Percentiles rank a stretch among this genome's conserved stretches.
Evolutionary conservation across 1,140 invertebrate species (phyloP).

Genomic region (Diachasma alloeum): DNA sequence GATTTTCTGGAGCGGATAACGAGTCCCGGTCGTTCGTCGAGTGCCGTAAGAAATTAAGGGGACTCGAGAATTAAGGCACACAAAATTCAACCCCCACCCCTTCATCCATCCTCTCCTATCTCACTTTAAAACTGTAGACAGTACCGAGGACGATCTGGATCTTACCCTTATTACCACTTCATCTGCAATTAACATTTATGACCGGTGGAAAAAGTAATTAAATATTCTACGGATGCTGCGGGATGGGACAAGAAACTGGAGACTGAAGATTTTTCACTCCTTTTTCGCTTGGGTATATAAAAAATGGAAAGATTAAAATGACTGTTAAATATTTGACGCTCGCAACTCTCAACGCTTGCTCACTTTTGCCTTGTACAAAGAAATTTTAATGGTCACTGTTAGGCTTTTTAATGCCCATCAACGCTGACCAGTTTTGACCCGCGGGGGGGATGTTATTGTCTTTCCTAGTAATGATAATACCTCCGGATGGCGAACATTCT

Average conservation of each 20-base stretch:
- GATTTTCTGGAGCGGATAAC: slow-evolving; percentile 13
- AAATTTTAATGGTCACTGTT: slow-evolving; percentile 52
- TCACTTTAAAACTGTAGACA: not conserved
- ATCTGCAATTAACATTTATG: slow-evolving; percentile 67
- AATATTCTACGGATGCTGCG: slow-evolving; percentile 53
- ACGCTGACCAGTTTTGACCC: slow-evolving; percentile 43
- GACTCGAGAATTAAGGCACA: slow-evolving; percentile 31
- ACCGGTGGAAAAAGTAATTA: slow-evolving; percentile 65
- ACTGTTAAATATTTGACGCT: slow-evolving; percentile 8
- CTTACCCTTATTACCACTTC: slow-evolving; percentile 63
- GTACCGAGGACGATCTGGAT: slow-evolving; percentile 10
- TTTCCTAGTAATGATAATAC: slow-evolving; percentile 49
- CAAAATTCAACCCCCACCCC: not conserved
- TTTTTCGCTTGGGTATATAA: not conserved
- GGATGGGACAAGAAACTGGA: slow-evolving; percentile 17
- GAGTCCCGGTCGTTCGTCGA: slow-evolving; percentile 13
- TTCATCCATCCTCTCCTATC: not conserved
- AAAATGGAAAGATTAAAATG: not conserved
- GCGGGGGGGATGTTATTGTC: slow-evolving; percentile 43
- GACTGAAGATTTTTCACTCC: not conserved
- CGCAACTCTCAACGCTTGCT: not conserved
- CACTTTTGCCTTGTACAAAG: not conserved
- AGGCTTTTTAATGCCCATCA: slow-evolving; percentile 38
- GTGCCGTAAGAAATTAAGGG: slow-evolving; percentile 27
- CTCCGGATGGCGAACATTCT: not conserved